Evolutionary conservation across 2,888 invertebrate species (phyloP).

Genomic region (Criorhina ranunculi): DNA sequence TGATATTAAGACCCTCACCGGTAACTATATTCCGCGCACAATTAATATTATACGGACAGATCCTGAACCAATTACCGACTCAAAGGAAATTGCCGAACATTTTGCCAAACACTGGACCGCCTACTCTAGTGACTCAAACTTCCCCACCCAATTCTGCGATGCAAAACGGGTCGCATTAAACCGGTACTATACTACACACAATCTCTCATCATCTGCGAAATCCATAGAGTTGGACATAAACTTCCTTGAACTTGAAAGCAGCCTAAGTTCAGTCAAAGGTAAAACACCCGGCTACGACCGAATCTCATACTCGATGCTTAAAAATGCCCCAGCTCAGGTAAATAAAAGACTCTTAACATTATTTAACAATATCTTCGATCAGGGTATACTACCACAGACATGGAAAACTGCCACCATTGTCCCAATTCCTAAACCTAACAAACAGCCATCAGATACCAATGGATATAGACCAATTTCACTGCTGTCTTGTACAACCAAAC

Average conservation of each 20-base stretch:
- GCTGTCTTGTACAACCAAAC: too few relatives aligned
- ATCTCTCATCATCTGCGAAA: background rate
- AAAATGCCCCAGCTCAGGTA: background rate
- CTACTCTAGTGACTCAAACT: background rate
- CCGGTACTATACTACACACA: too few relatives aligned
- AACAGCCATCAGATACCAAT: too few relatives aligned
- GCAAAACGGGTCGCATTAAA: background rate
- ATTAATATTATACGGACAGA: background rate
- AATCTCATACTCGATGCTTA: background rate
- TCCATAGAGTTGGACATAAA: background rate
- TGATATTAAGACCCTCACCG: slow-evolving; percentile 24
- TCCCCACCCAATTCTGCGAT: background rate
- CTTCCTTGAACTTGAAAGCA: background rate
- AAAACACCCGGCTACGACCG: background rate
- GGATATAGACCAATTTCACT: too few relatives aligned
- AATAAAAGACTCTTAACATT: background rate
- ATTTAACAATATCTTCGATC: background rate
- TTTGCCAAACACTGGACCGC: slow-evolving; percentile 5
- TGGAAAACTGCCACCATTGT: background rate
- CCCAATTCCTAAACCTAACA: slow-evolving; percentile 1
- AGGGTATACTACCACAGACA: background rate
- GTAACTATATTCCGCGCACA: background rate
- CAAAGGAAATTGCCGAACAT: background rate
- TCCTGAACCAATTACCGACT: background rate
- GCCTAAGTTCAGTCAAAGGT: background rate